Evolutionary conservation across 2,888 invertebrate species (phyloP), one percentile per base, ranked within the genome.

Genomic region (Drosophila pegasa): DNA sequence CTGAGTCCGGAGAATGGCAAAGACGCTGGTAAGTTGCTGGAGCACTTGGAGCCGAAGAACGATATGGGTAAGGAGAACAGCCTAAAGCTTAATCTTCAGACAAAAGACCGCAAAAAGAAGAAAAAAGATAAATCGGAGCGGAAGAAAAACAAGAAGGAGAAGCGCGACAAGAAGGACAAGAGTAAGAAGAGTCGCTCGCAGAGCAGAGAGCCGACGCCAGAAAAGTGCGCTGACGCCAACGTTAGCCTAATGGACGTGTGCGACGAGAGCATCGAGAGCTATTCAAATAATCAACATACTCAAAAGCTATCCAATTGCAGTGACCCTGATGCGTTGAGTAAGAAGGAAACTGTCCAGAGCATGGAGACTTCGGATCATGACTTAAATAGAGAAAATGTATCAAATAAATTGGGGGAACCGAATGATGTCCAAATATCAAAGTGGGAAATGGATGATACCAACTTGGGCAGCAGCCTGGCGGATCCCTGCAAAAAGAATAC

Each of bases 361-460:
- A 87, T 90, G 67, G 90, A 90, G 31, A 73, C 75, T 16, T 8
- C 25, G n/a, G 71, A 71, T 47, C 40, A 58, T 18, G 67, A 66
- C 25, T 43, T 61, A 29, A 55, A 56, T 10, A 45, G 45, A 2
- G 64, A 66, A 18, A 27, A 27, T 41, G 18, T 50, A 10, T 35
- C 60, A 40, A 82, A 86, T 22, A 89, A 87, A 61, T 56, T 86
- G 25, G 87, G 78, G 47, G 88, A 90, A 9, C 66, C 78, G 9
- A 80, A 74, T 29, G 75, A 96, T 65, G 97, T 97, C 0, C 97
- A 96, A 88, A 93, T 95, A 54, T 97, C 97, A 1, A 97, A 97
- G 92, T 98, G 98, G 98, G 98, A 98, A 31, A 96, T 97, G 96
- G 98, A 98, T 92, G 94, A 96, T 20, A 95, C 95, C 41, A 96